These are phyloP conservation scores for Camponotus fellah DNA, from an alignment of 2,888 invertebrate species.

Conservation along the genomic window DNA sequence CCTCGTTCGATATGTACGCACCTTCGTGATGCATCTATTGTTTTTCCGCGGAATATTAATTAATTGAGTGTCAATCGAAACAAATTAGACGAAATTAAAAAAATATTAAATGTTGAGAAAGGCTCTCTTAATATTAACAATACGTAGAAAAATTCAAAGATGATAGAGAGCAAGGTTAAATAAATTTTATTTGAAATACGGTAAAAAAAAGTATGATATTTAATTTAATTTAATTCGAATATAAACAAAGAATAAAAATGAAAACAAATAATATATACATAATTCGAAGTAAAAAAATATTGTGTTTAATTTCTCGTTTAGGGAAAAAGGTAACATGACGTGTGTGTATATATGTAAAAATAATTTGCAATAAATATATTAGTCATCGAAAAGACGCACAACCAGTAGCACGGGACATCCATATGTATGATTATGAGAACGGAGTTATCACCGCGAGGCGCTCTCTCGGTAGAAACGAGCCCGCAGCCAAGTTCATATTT, in stretches of 20 bases:
- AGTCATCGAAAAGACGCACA: constrained; percentile 69
- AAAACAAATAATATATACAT: too few species aligned
- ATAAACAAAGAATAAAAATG: too few species aligned
- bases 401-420: constrained; percentile 77
- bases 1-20: neutral
- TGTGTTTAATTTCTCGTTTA: neutral
- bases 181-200: too few species aligned
- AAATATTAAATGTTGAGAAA: too few species aligned
- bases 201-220: too few species aligned
- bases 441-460: constrained; percentile 80
- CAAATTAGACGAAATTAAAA: neutral
- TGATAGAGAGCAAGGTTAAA: too few species aligned
- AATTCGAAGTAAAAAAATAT: too few species aligned
- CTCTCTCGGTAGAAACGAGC: constrained; percentile 71
- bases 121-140: too few species aligned
- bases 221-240: too few species aligned
- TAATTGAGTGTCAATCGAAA: neutral
- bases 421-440: constrained; percentile 84
- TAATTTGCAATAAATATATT: constrained; percentile 22
- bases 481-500: constrained; percentile 83
- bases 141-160: too few species aligned
- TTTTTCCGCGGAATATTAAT: neutral
- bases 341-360: neutral
- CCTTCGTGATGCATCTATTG: neutral
- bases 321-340: neutral